These are phyloP conservation scores for Arctopsyche grandis DNA, from an alignment of 1,140 invertebrate genomes.

Conservation along the genomic window DNA sequence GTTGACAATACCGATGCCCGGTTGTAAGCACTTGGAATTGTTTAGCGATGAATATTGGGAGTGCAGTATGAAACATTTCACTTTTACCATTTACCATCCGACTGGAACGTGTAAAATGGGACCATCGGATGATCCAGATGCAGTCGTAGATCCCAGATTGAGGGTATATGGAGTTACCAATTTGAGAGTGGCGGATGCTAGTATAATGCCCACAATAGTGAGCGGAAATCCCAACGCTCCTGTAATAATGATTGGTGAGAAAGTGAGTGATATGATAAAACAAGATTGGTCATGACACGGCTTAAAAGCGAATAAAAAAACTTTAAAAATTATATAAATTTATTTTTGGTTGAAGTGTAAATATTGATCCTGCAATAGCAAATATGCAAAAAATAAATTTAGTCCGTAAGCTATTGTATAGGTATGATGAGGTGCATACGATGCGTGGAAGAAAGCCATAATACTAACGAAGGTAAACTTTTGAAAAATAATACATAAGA, in stretches of 20 bases:
- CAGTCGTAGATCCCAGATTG: conserved; percentile 84
- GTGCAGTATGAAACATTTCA: conserved; percentile 82
- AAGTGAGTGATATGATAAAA: conserved; percentile 83
- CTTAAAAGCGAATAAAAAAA: conserved; percentile 47
- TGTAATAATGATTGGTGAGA: conserved; percentile 83
- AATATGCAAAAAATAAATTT: not conserved
- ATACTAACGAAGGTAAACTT: not conserved
- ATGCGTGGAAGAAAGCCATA: too few species aligned
- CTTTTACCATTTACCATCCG: conserved; percentile 88
- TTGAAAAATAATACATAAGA: not conserved
- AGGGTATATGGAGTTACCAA: conserved; percentile 78
- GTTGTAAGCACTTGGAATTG: conserved; percentile 74
- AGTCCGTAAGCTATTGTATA: too few species aligned
- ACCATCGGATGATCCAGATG: conserved; percentile 74
- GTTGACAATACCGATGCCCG: conserved; percentile 81
- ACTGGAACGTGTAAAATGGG: conserved; percentile 90
- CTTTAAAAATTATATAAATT: conserved; percentile 10
- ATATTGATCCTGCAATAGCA: not conserved
- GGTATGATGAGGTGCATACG: too few species aligned
- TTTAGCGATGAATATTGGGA: conserved; percentile 90
- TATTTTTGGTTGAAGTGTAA: not conserved
- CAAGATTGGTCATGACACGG: conserved; percentile 73
- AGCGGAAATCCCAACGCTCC: conserved; percentile 85
- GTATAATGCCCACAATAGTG: conserved; percentile 84
- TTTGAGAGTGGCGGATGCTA: conserved; percentile 79